These are phyloP conservation scores for Xenopus laevis DNA, from an alignment of 2,113 vertebrate species.

Conservation along the genomic window DNA sequence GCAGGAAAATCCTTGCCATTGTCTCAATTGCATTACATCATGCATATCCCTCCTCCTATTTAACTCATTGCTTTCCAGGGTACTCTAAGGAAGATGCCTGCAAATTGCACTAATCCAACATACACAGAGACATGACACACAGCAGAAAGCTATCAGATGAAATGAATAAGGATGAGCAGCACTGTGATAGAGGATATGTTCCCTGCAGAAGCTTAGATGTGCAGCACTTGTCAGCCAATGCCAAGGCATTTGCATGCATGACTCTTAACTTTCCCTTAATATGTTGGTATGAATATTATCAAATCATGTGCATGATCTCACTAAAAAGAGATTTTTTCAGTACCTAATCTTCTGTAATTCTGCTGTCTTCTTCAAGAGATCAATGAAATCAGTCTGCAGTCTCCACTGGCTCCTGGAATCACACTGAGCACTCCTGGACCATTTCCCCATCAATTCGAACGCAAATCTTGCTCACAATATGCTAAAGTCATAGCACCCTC, in stretches of 20 bases:
- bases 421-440: constrained; percentile 65
- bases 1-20: constrained; percentile 85
- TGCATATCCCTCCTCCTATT: constrained; percentile 73
- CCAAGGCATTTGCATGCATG: constrained; percentile 17
- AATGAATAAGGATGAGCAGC: neutral
- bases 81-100: constrained; percentile 50
- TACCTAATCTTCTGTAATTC: constrained; percentile 65
- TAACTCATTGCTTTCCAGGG: constrained; percentile 67
- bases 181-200: neutral
- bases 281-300: neutral
- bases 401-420: constrained; percentile 62
- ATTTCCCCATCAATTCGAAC: constrained; percentile 59
- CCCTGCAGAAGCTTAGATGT: constrained; percentile 6
- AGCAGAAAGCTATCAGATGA: constrained; percentile 8
- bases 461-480: constrained; percentile 56
- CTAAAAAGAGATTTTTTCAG: constrained; percentile 12
- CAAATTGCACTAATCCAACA: constrained; percentile 48
- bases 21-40: constrained; percentile 92
- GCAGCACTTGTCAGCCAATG: neutral
- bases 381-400: constrained; percentile 74
- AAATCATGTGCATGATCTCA: neutral
- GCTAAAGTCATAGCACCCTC: constrained; percentile 50
- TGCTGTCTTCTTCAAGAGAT: constrained; percentile 67
- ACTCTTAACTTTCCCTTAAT: constrained; percentile 14
- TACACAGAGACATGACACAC: neutral